These are phyloP conservation scores for Lytechinus variegatus DNA, from an alignment of 35 echinoderm and acorn worm genomes.

Conservation along the genomic window DNA sequence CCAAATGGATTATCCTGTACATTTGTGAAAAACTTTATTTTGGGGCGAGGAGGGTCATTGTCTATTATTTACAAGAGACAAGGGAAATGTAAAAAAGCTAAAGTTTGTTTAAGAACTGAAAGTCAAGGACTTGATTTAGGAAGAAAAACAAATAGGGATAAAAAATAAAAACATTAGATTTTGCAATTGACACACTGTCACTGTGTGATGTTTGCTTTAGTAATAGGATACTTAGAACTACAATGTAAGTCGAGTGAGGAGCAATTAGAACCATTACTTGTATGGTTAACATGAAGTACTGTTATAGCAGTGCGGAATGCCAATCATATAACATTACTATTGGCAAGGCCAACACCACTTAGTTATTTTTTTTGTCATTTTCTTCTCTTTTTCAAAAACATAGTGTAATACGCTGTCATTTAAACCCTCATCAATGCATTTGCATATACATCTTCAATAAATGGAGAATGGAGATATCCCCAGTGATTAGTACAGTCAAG, in stretches of 20 bases:
- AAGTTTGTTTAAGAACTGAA: not conserved
- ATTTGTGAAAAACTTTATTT: not conserved
- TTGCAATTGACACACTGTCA: not conserved
- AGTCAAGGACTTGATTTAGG: not conserved
- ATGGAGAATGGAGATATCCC: conserved; percentile 36
- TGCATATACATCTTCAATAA: conserved; percentile 50
- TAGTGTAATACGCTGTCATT: not conserved
- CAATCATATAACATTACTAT: conserved; percentile 40
- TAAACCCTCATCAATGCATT: conserved; percentile 36
- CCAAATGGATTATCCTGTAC: not conserved
- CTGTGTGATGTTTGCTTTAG: not conserved
- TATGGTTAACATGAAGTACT: conserved; percentile 53
- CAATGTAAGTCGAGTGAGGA: not conserved
- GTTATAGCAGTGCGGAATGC: conserved; percentile 55
- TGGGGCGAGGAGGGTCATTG: not conserved
- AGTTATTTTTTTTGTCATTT: conserved; percentile 42
- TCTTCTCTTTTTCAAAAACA: conserved; percentile 28
- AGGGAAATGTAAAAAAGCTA: too few species aligned
- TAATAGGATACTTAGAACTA: not conserved
- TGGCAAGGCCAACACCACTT: conserved; percentile 48
- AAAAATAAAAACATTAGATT: not conserved
- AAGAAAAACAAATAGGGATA: not conserved
- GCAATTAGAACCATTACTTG: conserved; percentile 29
- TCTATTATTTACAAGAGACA: not conserved
- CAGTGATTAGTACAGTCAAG: conserved; percentile 44